These are phyloP conservation scores for Hypomecis punctinalis DNA, from an alignment of 2,888 invertebrate genomes.

Conservation along the genomic window DNA sequence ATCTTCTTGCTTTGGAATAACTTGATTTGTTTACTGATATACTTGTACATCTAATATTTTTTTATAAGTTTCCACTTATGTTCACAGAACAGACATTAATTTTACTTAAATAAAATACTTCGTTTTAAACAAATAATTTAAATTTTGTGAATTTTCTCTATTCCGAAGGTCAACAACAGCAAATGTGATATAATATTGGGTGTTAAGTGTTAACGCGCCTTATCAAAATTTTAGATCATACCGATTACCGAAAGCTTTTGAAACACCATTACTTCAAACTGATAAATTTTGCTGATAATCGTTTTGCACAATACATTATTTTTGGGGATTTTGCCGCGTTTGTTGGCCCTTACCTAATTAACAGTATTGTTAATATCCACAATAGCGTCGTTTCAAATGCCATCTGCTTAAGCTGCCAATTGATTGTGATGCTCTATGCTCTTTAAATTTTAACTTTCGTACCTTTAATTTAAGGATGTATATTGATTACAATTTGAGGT, in stretches of 20 bases:
- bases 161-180: too few relatives aligned
- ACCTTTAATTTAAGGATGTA: conserved; percentile 46
- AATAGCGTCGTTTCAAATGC: conserved; percentile 59
- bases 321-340: conserved; percentile 60
- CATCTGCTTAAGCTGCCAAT: conserved; percentile 62
- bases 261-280: conserved; percentile 48
- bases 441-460: conserved; percentile 42
- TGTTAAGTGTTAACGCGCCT: conserved; percentile 11
- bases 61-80: too few relatives aligned
- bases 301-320: conserved; percentile 57
- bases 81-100: too few relatives aligned
- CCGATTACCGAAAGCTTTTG: conserved; percentile 53
- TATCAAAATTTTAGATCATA: conserved; percentile 55
- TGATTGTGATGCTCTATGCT: conserved; percentile 8
- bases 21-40: too few relatives aligned
- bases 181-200: neutral
- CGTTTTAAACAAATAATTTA: too few relatives aligned
- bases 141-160: neutral
- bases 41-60: too few relatives aligned
- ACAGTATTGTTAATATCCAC: conserved; percentile 72
- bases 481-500: conserved; percentile 58
- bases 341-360: conserved; percentile 73
- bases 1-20: too few relatives aligned
- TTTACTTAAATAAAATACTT: too few relatives aligned
- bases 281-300: conserved; percentile 52